Evolutionary conservation across 2,113 vertebrate genomes (phyloP), one percentile per base, ranked within the genome.

Genomic region (Pipra filicauda): DNA sequence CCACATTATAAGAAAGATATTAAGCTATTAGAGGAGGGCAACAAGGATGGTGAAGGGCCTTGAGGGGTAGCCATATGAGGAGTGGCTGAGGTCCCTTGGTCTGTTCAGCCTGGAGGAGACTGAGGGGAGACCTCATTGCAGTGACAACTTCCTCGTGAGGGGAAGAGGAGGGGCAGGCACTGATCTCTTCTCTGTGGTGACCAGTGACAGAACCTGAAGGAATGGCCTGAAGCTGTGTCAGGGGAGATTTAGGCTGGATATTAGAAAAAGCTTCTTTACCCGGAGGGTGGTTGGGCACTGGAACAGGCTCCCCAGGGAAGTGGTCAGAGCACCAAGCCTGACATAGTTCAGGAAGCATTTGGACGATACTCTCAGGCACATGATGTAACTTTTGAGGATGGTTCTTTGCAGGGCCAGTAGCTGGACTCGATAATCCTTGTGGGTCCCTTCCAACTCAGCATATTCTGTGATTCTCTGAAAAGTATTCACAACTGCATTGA

Each of bases 401-500:
- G 37, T 41, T 19, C 61, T 64, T 8, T 41, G 8, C 37, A 41
- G 61, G 26, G 26, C 17, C 39, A 28, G 12, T 18, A 8, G 26
- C 28, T 20, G 27, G 18, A 62, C 26, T 41, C 7, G 4, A 12
- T 41, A 12, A 64, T 64, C 39, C 39, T 64, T 41, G 8, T 30
- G 27, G 6, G 39, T 64, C 27, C 11, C 39, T 64, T 64, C 61
- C 37, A 64, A 30, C 27, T 14, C 18, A 19, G 39, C 61, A 41
- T 30, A 64, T 20, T 62, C 26, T 62, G 26, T 62, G 37, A 28
- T 41, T 41, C 24, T 41, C 27, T 64, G 39, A 57, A 85, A 95
- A 95, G 88, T 22, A 71, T 84, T 92, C 87, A 80, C 41, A 91
- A 93, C 41, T 89, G 18, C 58, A 88, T 93, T 96, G 85, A 70